Evolutionary conservation across 2,113 vertebrate species (phyloP).

Genomic region (Chelonoidis abingdonii): DNA sequence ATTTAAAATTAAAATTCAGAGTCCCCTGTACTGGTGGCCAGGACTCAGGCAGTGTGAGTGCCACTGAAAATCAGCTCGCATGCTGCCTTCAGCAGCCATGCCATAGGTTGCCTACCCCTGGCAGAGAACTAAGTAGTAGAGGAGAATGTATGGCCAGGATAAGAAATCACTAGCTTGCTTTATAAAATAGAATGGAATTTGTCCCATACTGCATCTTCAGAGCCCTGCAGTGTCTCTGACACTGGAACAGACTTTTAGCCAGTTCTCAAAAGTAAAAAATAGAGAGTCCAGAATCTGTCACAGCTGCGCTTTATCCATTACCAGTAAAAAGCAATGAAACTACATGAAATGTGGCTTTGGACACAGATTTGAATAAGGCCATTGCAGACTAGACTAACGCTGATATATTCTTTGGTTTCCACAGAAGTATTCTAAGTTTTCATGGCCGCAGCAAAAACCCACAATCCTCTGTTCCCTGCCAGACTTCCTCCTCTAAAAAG

Average conservation of each 20-base stretch:
- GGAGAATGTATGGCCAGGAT: background rate
- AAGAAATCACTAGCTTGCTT: background rate
- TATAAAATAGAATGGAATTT: rapidly evolving
- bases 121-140: background rate
- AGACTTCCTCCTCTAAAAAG: background rate
- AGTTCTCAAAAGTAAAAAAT: background rate
- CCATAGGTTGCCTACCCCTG: no score
- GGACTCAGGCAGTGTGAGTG: no score
- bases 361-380: conserved; percentile 34
- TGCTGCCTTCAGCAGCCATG: no score
- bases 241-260: background rate
- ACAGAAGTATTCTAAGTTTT: background rate
- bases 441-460: conserved; percentile 12
- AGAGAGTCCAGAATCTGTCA: background rate
- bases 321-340: conserved; percentile 30
- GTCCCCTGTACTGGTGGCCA: no score
- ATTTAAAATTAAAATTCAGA: no score
- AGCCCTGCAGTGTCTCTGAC: background rate
- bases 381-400: conserved; percentile 40
- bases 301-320: conserved; percentile 30
- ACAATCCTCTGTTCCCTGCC: background rate
- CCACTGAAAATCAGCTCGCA: no score
- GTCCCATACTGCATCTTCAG: background rate
- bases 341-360: background rate
- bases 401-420: conserved; percentile 40